These are phyloP conservation scores for Phocoena phocoena DNA, from an alignment of 2,113 vertebrate species.

Conservation along the genomic window DNA sequence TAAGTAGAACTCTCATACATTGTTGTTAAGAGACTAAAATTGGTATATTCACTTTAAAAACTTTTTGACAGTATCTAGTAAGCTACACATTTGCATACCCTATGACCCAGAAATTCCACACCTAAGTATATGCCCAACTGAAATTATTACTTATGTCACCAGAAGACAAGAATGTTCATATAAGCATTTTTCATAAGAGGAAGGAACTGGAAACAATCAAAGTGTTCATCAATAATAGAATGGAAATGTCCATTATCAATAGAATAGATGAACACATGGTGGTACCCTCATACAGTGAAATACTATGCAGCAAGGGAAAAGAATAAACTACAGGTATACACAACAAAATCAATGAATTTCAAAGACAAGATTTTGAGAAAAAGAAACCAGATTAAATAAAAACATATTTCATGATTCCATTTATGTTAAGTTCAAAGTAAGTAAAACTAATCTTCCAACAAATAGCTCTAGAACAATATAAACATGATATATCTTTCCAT, in stretches of 20 bases:
- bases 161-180: constrained; percentile 25
- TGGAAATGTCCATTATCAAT: background rate
- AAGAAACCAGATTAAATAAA: background rate
- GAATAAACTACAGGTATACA: background rate
- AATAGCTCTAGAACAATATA: background rate
- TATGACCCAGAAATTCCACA: constrained; percentile 29
- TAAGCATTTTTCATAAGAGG: background rate
- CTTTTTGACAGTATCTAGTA: background rate
- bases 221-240: background rate
- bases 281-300: background rate
- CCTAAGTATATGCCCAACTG: background rate
- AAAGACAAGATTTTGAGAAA: background rate
- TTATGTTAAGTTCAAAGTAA: background rate
- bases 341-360: background rate
- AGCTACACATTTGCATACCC: background rate
- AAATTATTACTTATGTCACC: background rate
- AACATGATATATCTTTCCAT: background rate
- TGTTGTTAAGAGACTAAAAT: background rate
- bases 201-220: background rate
- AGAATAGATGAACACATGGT: background rate
- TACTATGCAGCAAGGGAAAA: background rate
- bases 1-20: background rate
- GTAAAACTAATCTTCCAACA: background rate
- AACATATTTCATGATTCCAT: background rate
- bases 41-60: background rate